Evolutionary conservation across 2,888 invertebrate genomes (phyloP).

Genomic region (Amorpha juglandis): DNA sequence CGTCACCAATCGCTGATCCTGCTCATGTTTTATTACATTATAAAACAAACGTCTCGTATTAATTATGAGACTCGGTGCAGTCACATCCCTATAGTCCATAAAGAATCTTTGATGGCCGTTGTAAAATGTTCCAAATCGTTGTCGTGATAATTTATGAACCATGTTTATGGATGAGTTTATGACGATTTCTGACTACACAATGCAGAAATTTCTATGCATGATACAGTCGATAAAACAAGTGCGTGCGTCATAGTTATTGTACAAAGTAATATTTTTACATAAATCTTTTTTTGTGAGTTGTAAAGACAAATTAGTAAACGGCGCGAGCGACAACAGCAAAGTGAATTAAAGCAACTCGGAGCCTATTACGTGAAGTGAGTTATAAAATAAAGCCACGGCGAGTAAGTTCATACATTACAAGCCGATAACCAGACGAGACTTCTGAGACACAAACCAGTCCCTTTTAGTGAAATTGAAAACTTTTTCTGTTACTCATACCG

Average conservation of each 20-base stretch:
- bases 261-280: constrained; percentile 43
- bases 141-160: constrained; percentile 83
- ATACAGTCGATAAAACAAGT: constrained; percentile 12
- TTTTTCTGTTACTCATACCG: constrained; percentile 84
- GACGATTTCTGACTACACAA: constrained; percentile 35
- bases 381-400: constrained; percentile 81
- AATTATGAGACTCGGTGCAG: constrained; percentile 77
- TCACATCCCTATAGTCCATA: constrained; percentile 79
- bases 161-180: constrained; percentile 81
- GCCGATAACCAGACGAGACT: constrained; percentile 85
- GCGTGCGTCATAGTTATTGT: constrained; percentile 6
- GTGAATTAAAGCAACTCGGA: constrained; percentile 75
- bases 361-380: constrained; percentile 82
- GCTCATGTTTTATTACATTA: constrained; percentile 79
- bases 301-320: constrained; percentile 64
- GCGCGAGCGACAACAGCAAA: constrained; percentile 58
- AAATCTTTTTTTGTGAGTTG: constrained; percentile 36
- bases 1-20: constrained; percentile 62
- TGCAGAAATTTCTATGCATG: constrained; percentile 24
- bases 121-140: constrained; percentile 82
- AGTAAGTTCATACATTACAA: constrained; percentile 84
- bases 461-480: constrained; percentile 85
- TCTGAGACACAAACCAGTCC: constrained; percentile 84
- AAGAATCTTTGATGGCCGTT: constrained; percentile 80
- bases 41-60: constrained; percentile 83